Evolutionary conservation across 2,888 invertebrate genomes (phyloP).

Genomic region (Lingula anatina): DNA sequence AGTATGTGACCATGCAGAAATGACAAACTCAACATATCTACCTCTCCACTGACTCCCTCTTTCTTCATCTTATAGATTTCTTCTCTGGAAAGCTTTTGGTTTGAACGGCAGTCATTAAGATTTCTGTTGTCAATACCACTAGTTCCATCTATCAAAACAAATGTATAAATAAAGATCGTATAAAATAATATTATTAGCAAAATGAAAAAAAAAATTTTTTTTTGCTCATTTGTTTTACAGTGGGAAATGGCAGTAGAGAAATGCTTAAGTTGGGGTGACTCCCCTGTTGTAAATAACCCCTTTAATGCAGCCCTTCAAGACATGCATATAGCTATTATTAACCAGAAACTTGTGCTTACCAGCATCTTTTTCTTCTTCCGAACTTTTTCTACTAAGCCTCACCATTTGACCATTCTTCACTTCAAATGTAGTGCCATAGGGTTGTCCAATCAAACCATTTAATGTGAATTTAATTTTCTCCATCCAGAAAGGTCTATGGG

Average conservation of each 20-base stretch:
- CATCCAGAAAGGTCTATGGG: constrained; percentile 23
- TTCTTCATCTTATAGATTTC: constrained; percentile 77
- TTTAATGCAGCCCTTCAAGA: too few species aligned
- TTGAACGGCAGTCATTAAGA: constrained; percentile 71
- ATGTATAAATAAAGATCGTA: not conserved
- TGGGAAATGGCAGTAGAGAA: too few species aligned
- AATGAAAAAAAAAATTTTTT: too few species aligned
- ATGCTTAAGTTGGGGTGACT: too few species aligned
- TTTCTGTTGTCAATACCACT: constrained; percentile 69
- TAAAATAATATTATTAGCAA: not conserved
- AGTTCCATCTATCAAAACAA: constrained; percentile 2
- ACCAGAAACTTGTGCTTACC: too few species aligned
- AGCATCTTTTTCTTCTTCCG: too few species aligned
- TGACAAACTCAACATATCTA: constrained; percentile 18
- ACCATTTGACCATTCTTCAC: constrained; percentile 32
- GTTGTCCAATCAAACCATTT: constrained; percentile 36
- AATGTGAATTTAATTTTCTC: constrained; percentile 37
- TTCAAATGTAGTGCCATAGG: constrained; percentile 42
- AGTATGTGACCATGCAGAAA: too few species aligned
- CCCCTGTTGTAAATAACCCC: too few species aligned
- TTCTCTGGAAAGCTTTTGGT: constrained; percentile 76
- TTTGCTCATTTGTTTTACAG: too few species aligned
- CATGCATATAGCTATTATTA: too few species aligned
- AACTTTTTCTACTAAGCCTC: too few species aligned
- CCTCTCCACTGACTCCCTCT: constrained; percentile 66